phyloP scores from a whole-genome alignment of 2,888 invertebrate genomes.

The Leptinotarsa tumamoca region DNA sequence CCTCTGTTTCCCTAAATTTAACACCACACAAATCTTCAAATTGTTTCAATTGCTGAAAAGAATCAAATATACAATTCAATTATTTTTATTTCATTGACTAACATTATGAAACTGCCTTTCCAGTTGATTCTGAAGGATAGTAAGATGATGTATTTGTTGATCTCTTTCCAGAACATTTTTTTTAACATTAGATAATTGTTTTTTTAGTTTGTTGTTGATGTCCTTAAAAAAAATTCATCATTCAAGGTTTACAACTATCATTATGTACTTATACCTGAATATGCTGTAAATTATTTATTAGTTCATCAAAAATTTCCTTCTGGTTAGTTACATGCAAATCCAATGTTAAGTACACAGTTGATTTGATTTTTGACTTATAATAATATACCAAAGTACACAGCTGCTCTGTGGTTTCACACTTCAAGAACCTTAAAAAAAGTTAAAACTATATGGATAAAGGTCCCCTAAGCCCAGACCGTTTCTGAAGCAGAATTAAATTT shows the following conservation, averaged over 20 bases:
- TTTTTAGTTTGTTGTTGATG: constrained; percentile 49
- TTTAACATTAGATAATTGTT: constrained; percentile 54
- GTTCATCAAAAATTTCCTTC: constrained; percentile 62
- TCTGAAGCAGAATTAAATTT: too few species aligned
- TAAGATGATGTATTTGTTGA: constrained; percentile 49
- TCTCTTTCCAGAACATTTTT: constrained; percentile 55
- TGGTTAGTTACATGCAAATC: constrained; percentile 61
- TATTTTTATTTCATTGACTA: constrained; percentile 15
- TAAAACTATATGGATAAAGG: constrained; percentile 2
- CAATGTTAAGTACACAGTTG: constrained; percentile 61
- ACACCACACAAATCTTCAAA: constrained; percentile 33
- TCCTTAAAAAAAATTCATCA: constrained; percentile 38
- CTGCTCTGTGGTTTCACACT: constrained; percentile 54
- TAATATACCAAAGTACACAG: constrained; percentile 61
- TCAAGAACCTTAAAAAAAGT: constrained; percentile 57
- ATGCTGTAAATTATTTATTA: constrained; percentile 56
- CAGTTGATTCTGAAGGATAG: constrained; percentile 46
- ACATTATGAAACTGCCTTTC: constrained; percentile 50
- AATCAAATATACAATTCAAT: background rate
- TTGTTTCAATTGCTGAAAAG: constrained; percentile 41
- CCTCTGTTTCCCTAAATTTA: constrained; percentile 40
- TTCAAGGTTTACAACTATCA: constrained; percentile 26
- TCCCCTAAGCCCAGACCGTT: too few species aligned
- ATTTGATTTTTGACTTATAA: constrained; percentile 62
- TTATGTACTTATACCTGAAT: constrained; percentile 51